These are phyloP conservation scores for Synchiropus splendidus DNA, from an alignment of 2,113 vertebrate genomes.

Conservation along the genomic window DNA sequence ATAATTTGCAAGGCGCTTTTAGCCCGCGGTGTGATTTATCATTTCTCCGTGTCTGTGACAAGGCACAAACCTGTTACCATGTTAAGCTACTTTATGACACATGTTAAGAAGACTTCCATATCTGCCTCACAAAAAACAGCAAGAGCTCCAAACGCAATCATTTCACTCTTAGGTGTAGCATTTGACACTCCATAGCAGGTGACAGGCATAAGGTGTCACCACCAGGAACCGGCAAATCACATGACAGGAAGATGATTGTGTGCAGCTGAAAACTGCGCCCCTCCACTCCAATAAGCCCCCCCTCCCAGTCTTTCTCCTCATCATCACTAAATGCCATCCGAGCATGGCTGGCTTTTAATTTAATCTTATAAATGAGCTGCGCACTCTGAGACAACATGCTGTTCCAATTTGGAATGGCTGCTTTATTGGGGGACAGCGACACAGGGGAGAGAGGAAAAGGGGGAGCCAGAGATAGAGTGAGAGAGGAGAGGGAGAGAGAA, in stretches of 20 bases:
- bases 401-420: conserved; percentile 66
- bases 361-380: conserved; percentile 70
- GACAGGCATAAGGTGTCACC: conserved; percentile 64
- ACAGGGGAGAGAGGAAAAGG: conserved; percentile 27
- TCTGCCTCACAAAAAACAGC: conserved; percentile 10
- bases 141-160: conserved; percentile 17
- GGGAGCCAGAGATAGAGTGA: conserved; percentile 2
- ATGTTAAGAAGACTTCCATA: conserved; percentile 26
- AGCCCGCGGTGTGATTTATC: conserved; percentile 59
- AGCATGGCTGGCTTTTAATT: conserved; percentile 70
- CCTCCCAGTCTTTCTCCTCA: no score
- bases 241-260: conserved; percentile 61
- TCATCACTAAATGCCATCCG: conserved; percentile 51
- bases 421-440: conserved; percentile 67
- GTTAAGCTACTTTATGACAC: conserved; percentile 40
- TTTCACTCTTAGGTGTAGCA: conserved; percentile 49
- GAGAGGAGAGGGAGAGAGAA: conserved; percentile 17
- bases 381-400: conserved; percentile 64
- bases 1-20: conserved; percentile 44
- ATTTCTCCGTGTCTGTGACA: conserved; percentile 51
- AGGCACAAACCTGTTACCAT: conserved; percentile 36
- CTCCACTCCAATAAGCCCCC: no score
- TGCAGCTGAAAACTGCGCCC: conserved; percentile 47
- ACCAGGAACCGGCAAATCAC: conserved; percentile 55
- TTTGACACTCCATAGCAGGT: conserved; percentile 62